Percentiles rank a stretch among this genome's conserved stretches.
Conservation (phyloP, 1,140 invertebrate genomes). For the Vanessa tameamea region DNA sequence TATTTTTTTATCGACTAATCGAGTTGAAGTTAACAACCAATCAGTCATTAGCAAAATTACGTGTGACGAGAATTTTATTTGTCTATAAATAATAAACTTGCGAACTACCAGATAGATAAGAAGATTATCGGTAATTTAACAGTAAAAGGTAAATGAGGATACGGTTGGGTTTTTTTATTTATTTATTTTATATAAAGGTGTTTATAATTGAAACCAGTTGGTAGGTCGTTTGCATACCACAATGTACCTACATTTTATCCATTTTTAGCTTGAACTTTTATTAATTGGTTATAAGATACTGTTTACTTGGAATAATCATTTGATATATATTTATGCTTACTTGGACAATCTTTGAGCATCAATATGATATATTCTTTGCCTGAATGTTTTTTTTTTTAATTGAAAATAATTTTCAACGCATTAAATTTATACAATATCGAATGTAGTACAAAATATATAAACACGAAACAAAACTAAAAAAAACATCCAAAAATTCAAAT, state of each 20-base stretch:
- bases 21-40: background rate
- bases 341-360: background rate
- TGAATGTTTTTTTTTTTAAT: background rate
- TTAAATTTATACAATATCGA: background rate
- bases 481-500: background rate
- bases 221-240: constrained; percentile 24
- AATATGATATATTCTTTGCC: background rate
- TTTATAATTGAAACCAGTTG: constrained; percentile 31
- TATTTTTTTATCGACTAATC: too few species aligned
- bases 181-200: constrained; percentile 26
- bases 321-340: background rate
- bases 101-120: constrained; percentile 5
- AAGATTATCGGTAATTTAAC: constrained; percentile 15
- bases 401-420: background rate
- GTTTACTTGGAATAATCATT: background rate
- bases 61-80: constrained; percentile 6
- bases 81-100: constrained; percentile 19
- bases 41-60: constrained; percentile 18
- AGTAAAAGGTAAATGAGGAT: constrained; percentile 16
- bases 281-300: constrained; percentile 20
- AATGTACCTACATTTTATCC: constrained; percentile 18
- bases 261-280: constrained; percentile 14
- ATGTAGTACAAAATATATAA: background rate
- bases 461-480: background rate
- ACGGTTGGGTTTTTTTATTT: constrained; percentile 17